Percentiles rank a stretch among this genome's conserved stretches.
These are phyloP conservation scores for Ryuthela nishihirai DNA, from an alignment of 2,888 invertebrate genomes.

Conservation along the genomic window DNA sequence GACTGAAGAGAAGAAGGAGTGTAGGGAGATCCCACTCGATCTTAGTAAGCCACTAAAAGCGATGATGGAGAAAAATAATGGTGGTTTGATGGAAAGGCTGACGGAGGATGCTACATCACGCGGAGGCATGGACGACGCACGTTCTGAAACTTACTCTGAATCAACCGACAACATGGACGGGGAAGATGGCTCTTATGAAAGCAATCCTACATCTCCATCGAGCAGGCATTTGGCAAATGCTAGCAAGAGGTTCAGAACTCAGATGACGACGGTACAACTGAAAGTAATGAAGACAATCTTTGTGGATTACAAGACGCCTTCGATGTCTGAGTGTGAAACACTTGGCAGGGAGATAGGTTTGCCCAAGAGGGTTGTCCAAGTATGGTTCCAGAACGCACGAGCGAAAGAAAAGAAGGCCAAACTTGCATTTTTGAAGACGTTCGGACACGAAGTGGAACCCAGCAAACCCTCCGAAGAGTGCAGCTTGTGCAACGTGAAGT, in stretches of 20 bases:
- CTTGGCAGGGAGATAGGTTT: constrained; percentile 84
- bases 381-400: constrained; percentile 98
- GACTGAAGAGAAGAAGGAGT: constrained; percentile 5
- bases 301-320: constrained; percentile 92
- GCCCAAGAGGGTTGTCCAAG: constrained; percentile 80
- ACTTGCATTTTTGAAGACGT: constrained; percentile 49
- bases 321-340: constrained; percentile 95
- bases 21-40: constrained; percentile 65
- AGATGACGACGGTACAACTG: constrained; percentile 69
- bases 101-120: constrained; percentile 28
- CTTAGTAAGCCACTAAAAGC: constrained; percentile 64
- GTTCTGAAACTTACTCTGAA: constrained; percentile 37
- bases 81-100: constrained; percentile 15
- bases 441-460: constrained; percentile 46
- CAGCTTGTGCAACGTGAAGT: constrained; percentile 84
- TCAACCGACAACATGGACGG: constrained; percentile 38
- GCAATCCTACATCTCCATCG: constrained; percentile 29
- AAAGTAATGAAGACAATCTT: constrained; percentile 94
- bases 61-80: constrained; percentile 28
- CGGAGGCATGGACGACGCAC: constrained; percentile 34
- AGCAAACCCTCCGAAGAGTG: constrained; percentile 66
- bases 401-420: constrained; percentile 95
- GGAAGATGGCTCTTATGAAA: constrained; percentile 17
- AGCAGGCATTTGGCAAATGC: constrained; percentile 63
- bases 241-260: constrained; percentile 93